These are phyloP conservation scores for Drosophila nebulosa DNA, from an alignment of 1,140 invertebrate genomes.

Conservation along the genomic window DNA sequence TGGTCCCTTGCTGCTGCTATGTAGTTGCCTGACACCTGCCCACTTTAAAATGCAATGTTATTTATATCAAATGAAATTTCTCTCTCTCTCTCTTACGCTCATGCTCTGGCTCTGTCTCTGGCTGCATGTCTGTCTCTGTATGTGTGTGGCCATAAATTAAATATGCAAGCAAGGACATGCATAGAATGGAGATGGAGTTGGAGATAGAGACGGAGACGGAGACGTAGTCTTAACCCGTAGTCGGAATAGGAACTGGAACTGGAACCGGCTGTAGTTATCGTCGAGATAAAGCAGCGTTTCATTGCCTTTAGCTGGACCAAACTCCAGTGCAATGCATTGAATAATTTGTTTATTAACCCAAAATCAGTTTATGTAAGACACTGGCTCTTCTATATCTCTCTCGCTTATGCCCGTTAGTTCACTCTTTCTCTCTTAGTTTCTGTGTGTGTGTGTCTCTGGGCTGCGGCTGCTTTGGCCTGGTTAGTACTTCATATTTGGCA, in stretches of 20 bases:
- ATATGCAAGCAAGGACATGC: slow-evolving; percentile 41
- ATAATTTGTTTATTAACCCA: slow-evolving; percentile 76
- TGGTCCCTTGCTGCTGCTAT: not conserved
- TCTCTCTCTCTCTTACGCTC: slow-evolving; percentile 16
- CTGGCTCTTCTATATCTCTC: not conserved
- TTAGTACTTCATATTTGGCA: slow-evolving; percentile 49
- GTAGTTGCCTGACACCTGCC: not conserved
- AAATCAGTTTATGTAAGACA: slow-evolving; percentile 66
- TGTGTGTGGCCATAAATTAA: slow-evolving; percentile 64
- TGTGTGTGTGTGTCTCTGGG: not conserved
- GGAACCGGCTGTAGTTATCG: slow-evolving; percentile 17
- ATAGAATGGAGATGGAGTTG: slow-evolving; percentile 6
- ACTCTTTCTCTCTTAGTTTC: no score
- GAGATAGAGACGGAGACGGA: not conserved
- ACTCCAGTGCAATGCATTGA: slow-evolving; percentile 51
- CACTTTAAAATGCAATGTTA: slow-evolving; percentile 63
- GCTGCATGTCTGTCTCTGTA: slow-evolving; percentile 12
- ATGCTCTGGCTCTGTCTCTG: slow-evolving; percentile 9
- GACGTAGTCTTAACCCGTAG: not conserved
- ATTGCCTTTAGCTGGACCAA: slow-evolving; percentile 22
- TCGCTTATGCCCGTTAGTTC: not conserved
- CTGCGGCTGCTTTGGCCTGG: slow-evolving; percentile 1
- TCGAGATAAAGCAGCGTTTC: slow-evolving; percentile 23
- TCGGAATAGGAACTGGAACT: slow-evolving; percentile 29
- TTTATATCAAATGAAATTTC: slow-evolving; percentile 56